Evolutionary conservation across 2,797 vertebrate genomes (phyloP).

Genomic region (Neosilurus mollespiculum): DNA sequence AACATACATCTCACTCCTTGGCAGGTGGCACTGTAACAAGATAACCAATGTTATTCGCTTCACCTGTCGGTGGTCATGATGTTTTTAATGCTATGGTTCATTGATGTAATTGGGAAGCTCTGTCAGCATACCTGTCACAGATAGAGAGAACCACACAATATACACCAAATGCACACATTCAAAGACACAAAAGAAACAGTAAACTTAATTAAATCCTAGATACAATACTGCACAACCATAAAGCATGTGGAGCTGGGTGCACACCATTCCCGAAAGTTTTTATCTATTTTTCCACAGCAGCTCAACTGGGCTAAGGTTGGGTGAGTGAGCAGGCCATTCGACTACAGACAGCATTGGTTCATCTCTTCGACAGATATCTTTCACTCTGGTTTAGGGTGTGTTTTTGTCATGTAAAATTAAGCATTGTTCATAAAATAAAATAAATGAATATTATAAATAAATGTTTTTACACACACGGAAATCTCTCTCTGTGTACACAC

Average conservation of each 20-base stretch:
- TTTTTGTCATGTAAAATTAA: background rate
- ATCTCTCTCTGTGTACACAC: too few species aligned
- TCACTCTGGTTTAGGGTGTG: background rate
- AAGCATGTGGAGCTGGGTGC: background rate
- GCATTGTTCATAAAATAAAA: background rate
- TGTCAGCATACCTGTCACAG: background rate
- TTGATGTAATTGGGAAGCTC: too few species aligned
- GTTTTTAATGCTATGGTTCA: too few species aligned
- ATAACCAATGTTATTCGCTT: too few species aligned
- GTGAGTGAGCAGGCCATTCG: conserved; percentile 65
- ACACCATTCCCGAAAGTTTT: background rate
- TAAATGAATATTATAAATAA: too few species aligned
- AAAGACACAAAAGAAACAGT: background rate
- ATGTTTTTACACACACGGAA: too few species aligned
- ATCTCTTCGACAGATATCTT: conserved; percentile 33
- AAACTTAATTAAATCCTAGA: background rate
- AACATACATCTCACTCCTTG: too few species aligned
- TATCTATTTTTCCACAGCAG: background rate
- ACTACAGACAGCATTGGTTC: conserved; percentile 39
- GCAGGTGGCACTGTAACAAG: too few species aligned
- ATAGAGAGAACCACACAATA: background rate
- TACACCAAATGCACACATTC: background rate
- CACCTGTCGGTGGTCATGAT: too few species aligned
- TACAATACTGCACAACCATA: background rate
- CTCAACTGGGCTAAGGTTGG: conserved; percentile 65